These are phyloP conservation scores for Sphenopsis melanotis DNA, from an alignment of 2,797 vertebrate genomes.

Conservation along the genomic window DNA sequence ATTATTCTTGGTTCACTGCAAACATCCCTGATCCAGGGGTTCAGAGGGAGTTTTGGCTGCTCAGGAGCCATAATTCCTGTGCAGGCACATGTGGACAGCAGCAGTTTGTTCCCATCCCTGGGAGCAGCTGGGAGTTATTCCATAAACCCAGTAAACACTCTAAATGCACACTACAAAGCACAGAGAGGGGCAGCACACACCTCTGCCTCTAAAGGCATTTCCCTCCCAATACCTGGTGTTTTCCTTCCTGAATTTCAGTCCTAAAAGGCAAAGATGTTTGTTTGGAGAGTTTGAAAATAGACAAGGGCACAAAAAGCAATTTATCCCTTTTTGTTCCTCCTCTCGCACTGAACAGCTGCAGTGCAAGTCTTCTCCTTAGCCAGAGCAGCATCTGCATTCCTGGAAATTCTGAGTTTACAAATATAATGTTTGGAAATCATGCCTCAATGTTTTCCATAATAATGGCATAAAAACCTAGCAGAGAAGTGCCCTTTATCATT, in stretches of 20 bases:
- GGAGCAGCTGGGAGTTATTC: not conserved
- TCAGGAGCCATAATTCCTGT: not conserved
- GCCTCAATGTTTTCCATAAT: not conserved
- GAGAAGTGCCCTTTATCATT: not conserved
- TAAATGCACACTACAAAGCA: not conserved
- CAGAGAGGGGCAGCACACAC: fast-evolving
- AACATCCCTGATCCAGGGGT: not conserved
- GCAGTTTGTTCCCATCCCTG: not conserved
- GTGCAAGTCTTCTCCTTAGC: not conserved
- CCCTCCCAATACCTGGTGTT: not conserved
- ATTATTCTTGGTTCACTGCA: not conserved
- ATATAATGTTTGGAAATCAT: not conserved
- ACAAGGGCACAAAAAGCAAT: not conserved
- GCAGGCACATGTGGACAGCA: not conserved
- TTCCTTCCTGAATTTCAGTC: not conserved
- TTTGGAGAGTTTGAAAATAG: not conserved
- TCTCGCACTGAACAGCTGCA: not conserved
- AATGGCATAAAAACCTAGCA: not conserved
- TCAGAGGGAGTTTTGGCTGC: not conserved
- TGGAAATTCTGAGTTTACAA: not conserved
- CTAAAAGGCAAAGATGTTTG: not conserved
- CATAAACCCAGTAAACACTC: not conserved
- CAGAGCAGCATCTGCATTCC: not conserved
- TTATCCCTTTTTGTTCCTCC: not conserved
- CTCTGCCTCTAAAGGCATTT: not conserved